Evolutionary conservation across 1,140 invertebrate species (phyloP), one percentile per base, ranked within the genome.

Genomic region (Orchestia grillus): DNA sequence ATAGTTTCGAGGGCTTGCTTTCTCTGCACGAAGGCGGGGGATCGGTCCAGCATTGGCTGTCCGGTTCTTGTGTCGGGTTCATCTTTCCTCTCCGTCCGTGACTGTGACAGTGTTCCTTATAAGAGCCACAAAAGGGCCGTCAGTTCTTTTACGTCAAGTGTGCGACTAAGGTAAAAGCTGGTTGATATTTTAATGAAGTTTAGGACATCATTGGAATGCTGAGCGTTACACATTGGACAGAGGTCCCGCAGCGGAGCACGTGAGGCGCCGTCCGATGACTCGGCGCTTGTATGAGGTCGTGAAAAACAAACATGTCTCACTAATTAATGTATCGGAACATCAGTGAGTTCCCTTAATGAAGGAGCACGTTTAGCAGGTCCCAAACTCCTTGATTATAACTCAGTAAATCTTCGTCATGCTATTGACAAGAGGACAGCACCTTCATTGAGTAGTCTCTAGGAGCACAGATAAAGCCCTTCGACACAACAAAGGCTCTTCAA

Each of bases 261-360:
- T 90, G 88, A 90, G 44, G 92, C 44, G 92, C 44, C 92, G 40
- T 45, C 43, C 36, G 43, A 94, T 94, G 92, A 94, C 92, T 94
- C 43, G 6, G 92, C 92, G 44, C 36, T 44, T 94, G 36, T 28
- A 94, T 45, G 43, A 45, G 92, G 92, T 94, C 92, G 92, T 45
- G 92, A 94, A 94, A 94, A 94, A 94, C 92, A 94, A 94, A 94
- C 92, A 94, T 94, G 92, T 40, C 92, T 94, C 92, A 94, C 92
- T 94, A 94, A 94, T 94, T 94, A 94, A 94, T 94, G 92, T 94
- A 94, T 94, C 92, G 92, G 92, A 23, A 45, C 92, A 94, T 94
- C 92, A 45, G 44, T 45, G 44, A 45, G 92, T 94, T 94, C 92
- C 44, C 47, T 45, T 94, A 94, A 94, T 94, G 92, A 94, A 94